Base-by-base conservation (phyloP, 2,888 invertebrate species). In the Synanthedon tipuliformis region DNA sequence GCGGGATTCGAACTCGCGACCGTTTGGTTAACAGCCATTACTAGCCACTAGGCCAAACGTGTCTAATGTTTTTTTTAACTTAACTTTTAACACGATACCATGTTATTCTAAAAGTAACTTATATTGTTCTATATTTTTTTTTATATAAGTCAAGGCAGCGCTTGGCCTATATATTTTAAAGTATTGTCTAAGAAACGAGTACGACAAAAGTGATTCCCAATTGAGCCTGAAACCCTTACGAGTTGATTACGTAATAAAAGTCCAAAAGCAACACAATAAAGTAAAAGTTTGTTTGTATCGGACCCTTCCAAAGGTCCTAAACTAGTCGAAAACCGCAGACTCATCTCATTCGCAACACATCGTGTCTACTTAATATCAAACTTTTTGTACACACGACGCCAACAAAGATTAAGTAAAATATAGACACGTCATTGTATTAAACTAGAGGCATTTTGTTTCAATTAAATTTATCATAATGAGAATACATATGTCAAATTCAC, bases 271-370 rank as follows among this genome's bases (percentile, higher is more conserved):
- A 45, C 45, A 45, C 45, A 45, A 45, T 45, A 15, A 45, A 45
- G 41, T 45, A 45, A 45, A 13, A 45, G 45, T 45, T 45, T 45
- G 45, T 45, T 45, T 40, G 18, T 51, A 16, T 51, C 41, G 13
- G 18, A 8, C 18, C 13, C 51, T 41, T 51, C n/a, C 3, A 15
- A 15, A 51, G 41, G 40, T 12, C 41, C 40, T 13, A 51, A 40
- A 40, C 18, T 51, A 56, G 53, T 59, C 52, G 51, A 53, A 68
- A 69, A 66, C 53, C 54, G 64, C 62, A 60, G 54, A 64, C 63
- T 76, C 76, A 75, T 69, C 65, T 57, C 62, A 59, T 67, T 66
- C 66, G 64, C 66, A 69, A 70, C 65, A 69, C 61, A 63, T 65
- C 62, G 57, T 52, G 60, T 70, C 69, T 63, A 68, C 66, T 69